Percentiles rank a stretch among this genome's conserved stretches.
phyloP scores from a whole-genome alignment of 2,797 vertebrate species.

The Poecile montanus region DNA sequence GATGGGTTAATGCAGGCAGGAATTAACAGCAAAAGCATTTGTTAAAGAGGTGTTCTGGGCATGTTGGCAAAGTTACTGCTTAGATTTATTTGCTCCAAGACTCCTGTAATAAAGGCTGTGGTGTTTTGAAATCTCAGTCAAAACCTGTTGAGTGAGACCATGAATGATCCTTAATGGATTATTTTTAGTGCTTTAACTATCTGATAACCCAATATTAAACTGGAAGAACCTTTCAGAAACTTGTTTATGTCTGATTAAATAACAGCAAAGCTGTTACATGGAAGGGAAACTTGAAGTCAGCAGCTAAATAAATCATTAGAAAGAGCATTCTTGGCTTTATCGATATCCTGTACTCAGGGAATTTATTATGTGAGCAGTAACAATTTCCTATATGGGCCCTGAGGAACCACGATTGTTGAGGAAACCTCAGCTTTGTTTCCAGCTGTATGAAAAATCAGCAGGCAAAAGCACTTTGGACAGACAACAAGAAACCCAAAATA shows the following conservation, averaged over 20 bases:
- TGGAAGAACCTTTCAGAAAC: conserved; percentile 34
- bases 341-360: neutral
- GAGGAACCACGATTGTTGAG: neutral
- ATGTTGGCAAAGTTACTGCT: neutral
- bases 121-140: conserved; percentile 22
- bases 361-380: conserved; percentile 18
- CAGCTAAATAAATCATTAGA: conserved; percentile 21
- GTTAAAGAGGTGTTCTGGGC: neutral
- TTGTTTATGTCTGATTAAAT: conserved; percentile 7
- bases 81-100: neutral
- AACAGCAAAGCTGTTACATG: neutral
- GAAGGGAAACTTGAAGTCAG: neutral
- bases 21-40: neutral
- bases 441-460: neutral
- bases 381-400: neutral
- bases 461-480: neutral
- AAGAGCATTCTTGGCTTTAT: neutral
- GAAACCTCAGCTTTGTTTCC: neutral
- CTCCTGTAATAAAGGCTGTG: conserved; percentile 37
- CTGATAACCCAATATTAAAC: conserved; percentile 42
- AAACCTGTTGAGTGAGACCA: conserved; percentile 42
- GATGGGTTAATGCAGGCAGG: neutral
- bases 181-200: conserved; percentile 44
- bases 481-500: neutral
- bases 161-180: conserved; percentile 52